Conservation (phyloP, 2,113 vertebrate genomes). For the Sylvietta virens region DNA sequence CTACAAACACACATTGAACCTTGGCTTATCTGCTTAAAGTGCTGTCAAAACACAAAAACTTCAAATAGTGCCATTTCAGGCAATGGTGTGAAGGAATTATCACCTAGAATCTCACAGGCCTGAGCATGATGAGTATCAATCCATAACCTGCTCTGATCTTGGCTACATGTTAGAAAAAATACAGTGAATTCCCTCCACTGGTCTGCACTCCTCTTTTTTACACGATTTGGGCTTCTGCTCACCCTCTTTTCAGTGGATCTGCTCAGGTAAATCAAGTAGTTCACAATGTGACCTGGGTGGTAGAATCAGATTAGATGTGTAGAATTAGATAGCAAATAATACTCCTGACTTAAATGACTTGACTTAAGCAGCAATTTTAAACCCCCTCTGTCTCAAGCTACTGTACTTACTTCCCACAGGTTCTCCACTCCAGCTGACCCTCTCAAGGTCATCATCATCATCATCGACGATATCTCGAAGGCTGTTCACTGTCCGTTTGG, state of each 20-base stretch:
- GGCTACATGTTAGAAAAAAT: not conserved
- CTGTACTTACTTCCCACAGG: slow-evolving; percentile 88
- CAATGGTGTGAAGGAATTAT: not conserved
- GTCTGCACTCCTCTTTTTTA: not conserved
- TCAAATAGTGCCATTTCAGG: not conserved
- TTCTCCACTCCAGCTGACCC: slow-evolving; percentile 95
- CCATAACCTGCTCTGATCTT: not conserved
- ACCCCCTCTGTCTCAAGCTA: not conserved
- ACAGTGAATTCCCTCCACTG: not conserved
- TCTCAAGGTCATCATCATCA: slow-evolving; percentile 87
- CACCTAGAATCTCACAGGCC: not conserved
- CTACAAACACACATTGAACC: not conserved
- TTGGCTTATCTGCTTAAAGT: not conserved
- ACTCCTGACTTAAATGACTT: not conserved
- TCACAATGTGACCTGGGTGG: not conserved
- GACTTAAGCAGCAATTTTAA: not conserved
- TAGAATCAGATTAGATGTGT: not conserved
- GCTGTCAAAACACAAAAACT: not conserved
- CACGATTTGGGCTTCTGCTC: not conserved
- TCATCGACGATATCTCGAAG: slow-evolving; percentile 83
- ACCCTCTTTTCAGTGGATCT: not conserved
- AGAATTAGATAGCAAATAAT: not conserved
- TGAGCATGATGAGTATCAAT: not conserved
- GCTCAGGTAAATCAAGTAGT: not conserved
- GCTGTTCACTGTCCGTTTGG: slow-evolving; percentile 88